Evolutionary conservation across 2,888 invertebrate species (phyloP).

Genomic region (Rotaria magnacalcarata): DNA sequence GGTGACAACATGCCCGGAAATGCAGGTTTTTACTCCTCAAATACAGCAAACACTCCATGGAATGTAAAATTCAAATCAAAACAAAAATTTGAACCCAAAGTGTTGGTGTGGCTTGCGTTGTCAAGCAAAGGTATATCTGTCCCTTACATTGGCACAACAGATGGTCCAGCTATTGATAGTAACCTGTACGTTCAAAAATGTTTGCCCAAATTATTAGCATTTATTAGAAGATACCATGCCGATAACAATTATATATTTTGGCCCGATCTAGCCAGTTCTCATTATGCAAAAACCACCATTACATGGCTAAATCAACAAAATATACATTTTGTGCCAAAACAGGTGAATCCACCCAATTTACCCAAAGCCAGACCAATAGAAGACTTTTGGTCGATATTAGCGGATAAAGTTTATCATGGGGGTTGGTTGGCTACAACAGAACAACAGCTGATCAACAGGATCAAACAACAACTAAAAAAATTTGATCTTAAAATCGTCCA

Average conservation of each 20-base stretch:
- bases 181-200: neutral
- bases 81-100: too few species aligned
- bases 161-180: neutral
- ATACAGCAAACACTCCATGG: too few species aligned
- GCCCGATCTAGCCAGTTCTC: neutral
- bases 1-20: too few species aligned
- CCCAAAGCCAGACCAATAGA: slow-evolving; percentile 20
- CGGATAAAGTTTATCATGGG: neutral
- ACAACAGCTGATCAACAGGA: neutral
- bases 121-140: too few species aligned
- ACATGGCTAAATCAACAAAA: neutral
- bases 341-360: neutral
- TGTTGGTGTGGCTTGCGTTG: too few species aligned
- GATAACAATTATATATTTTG: neutral
- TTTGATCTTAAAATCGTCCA: too few species aligned
- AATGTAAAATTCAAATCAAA: too few species aligned
- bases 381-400: neutral
- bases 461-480: too few species aligned
- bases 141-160: too few species aligned
- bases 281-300: neutral
- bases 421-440: neutral
- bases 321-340: neutral
- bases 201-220: neutral
- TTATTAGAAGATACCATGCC: neutral
- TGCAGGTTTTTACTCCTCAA: too few species aligned